phyloP scores from a whole-genome alignment of 2,888 invertebrate species.

The Phorcus lineatus region DNA sequence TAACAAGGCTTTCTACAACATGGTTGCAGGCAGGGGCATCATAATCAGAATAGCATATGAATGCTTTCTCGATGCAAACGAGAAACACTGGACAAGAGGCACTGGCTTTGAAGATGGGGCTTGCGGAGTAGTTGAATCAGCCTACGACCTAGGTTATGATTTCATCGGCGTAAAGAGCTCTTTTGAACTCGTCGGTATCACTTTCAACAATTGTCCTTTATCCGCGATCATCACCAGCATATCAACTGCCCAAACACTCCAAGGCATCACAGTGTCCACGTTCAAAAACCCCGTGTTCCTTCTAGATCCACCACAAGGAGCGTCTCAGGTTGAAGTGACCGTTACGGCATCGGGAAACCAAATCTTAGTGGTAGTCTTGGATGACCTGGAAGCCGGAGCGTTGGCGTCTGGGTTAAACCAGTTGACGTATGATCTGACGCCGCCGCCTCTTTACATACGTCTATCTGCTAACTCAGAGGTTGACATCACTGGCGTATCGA shows the following conservation, averaged over 20 bases:
- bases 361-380: neutral
- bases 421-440: neutral
- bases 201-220: slow-evolving; percentile 38
- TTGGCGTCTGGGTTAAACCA: neutral
- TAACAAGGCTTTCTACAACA: slow-evolving; percentile 46
- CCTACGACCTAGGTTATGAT: slow-evolving; percentile 48
- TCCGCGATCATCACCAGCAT: slow-evolving; percentile 19
- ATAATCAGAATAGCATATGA: slow-evolving; percentile 41
- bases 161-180: slow-evolving; percentile 30
- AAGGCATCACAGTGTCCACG: neutral
- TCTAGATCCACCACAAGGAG: neutral
- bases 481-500: neutral
- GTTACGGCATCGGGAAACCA: neutral
- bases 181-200: slow-evolving; percentile 41
- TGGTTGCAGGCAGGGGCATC: neutral
- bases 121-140: slow-evolving; percentile 49
- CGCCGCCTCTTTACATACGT: neutral
- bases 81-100: slow-evolving; percentile 47
- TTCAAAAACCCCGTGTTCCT: slow-evolving; percentile 16
- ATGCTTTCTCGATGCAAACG: slow-evolving; percentile 45
- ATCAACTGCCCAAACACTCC: neutral
- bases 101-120: slow-evolving; percentile 42
- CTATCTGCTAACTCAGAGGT: neutral
- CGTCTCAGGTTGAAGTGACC: neutral
- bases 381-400: no score